phyloP scores from a whole-genome alignment of 2,113 vertebrate species.

The Glaucidium brasilianum region DNA sequence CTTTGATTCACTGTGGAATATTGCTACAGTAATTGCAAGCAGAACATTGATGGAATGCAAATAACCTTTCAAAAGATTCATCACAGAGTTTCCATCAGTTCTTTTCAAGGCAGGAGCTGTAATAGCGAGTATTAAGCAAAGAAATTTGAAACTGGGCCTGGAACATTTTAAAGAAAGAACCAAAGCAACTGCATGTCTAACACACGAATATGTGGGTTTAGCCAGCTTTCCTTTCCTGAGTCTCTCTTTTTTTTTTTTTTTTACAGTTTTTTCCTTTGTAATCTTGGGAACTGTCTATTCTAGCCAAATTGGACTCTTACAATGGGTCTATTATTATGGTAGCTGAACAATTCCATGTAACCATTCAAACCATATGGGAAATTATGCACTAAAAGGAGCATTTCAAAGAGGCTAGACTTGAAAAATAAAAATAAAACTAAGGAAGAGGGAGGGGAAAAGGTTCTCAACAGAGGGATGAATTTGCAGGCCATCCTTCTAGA shows the following conservation, averaged over 20 bases:
- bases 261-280: not conserved
- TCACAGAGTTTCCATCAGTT: not conserved
- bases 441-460: not conserved
- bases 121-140: not conserved
- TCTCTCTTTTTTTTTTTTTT: not conserved
- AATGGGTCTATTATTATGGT: not conserved
- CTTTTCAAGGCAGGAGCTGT: not conserved
- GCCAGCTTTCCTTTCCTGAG: not conserved
- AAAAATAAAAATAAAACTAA: not conserved
- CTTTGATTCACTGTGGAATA: slow-evolving; percentile 26
- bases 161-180: slow-evolving; percentile 19
- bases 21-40: slow-evolving; percentile 10
- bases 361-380: not conserved
- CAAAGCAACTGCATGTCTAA: not conserved
- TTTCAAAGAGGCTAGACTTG: not conserved
- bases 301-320: not conserved
- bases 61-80: slow-evolving; percentile 17
- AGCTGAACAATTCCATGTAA: not conserved
- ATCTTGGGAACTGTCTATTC: not conserved
- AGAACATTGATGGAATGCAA: slow-evolving; percentile 21
- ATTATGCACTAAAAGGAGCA: not conserved
- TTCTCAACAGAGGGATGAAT: not conserved
- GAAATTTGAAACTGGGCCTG: not conserved
- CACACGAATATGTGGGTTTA: not conserved
- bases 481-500: not conserved